phyloP scores from a whole-genome alignment of 2,113 vertebrate species.

The Apteryx owenii region DNA sequence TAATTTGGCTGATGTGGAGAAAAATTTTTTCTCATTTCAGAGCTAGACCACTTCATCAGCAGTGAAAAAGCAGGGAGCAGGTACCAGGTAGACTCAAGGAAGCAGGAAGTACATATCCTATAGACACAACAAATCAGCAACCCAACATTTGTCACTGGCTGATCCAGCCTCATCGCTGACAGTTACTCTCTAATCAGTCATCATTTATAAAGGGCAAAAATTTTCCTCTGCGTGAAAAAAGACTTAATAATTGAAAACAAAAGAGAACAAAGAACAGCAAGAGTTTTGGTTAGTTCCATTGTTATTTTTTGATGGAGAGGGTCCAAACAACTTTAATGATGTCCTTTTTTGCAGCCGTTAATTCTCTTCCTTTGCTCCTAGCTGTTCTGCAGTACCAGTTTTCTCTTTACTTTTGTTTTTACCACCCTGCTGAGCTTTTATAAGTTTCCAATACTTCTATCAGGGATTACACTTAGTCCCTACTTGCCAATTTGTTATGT shows the following conservation, averaged over 20 bases:
- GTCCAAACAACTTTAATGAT: not conserved
- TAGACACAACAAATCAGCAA: not conserved
- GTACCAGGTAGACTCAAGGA: too few species aligned
- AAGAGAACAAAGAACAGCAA: not conserved
- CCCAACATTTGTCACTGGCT: not conserved
- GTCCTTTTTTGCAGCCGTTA: not conserved
- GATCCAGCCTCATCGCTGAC: not conserved
- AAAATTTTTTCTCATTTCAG: not conserved
- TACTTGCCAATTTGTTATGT: not conserved
- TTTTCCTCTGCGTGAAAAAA: not conserved
- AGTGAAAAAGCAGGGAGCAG: not conserved
- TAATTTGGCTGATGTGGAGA: not conserved
- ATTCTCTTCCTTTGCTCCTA: not conserved
- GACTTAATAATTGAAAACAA: not conserved
- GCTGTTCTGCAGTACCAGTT: not conserved
- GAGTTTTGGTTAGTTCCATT: not conserved
- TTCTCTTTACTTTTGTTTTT: not conserved
- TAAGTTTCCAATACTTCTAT: not conserved
- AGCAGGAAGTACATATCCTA: not conserved
- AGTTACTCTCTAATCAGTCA: not conserved
- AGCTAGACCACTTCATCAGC: not conserved
- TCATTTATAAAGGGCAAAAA: not conserved
- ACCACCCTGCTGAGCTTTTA: not conserved
- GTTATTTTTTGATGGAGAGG: not conserved
- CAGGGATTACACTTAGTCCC: not conserved